A percentile compares a stretch with the other conserved stretches of the same genome.
Evolutionary conservation across 2,797 vertebrate genomes (phyloP).

Genomic region (Pantherophis alleghaniensis): DNA sequence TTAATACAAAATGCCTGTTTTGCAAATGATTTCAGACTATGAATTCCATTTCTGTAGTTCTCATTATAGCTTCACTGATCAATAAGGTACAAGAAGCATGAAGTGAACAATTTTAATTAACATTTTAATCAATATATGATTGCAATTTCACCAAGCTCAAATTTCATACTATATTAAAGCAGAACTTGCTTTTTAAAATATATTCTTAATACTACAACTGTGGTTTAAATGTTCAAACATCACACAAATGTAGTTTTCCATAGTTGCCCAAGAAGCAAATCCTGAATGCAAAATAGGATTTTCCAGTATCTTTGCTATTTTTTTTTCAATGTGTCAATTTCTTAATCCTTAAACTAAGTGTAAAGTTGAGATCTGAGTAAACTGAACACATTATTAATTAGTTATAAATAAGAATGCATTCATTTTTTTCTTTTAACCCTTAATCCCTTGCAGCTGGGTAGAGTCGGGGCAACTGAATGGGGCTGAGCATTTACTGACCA

Average conservation of each 20-base stretch:
- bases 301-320: not conserved
- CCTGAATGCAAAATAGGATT: not conserved
- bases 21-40: slow-evolving; percentile 40
- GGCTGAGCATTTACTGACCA: not conserved
- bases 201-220: not conserved
- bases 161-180: not conserved
- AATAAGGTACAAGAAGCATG: slow-evolving; percentile 25
- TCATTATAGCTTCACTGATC: slow-evolving; percentile 51
- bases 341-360: not conserved
- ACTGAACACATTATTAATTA: not conserved
- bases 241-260: slow-evolving; percentile 23
- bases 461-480: not conserved
- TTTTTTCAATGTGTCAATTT: not conserved
- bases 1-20: slow-evolving; percentile 52
- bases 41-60: slow-evolving; percentile 49
- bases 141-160: not conserved
- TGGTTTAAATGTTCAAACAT: not conserved
- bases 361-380: not conserved
- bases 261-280: not conserved
- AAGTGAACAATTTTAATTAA: slow-evolving; percentile 31
- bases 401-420: not conserved
- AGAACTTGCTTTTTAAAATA: slow-evolving; percentile 6
- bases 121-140: slow-evolving; percentile 22
- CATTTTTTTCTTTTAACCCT: not conserved
- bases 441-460: not conserved